These are phyloP conservation scores for Lanius ludovicianus DNA, from an alignment of 2,113 vertebrate genomes.

Conservation along the genomic window DNA sequence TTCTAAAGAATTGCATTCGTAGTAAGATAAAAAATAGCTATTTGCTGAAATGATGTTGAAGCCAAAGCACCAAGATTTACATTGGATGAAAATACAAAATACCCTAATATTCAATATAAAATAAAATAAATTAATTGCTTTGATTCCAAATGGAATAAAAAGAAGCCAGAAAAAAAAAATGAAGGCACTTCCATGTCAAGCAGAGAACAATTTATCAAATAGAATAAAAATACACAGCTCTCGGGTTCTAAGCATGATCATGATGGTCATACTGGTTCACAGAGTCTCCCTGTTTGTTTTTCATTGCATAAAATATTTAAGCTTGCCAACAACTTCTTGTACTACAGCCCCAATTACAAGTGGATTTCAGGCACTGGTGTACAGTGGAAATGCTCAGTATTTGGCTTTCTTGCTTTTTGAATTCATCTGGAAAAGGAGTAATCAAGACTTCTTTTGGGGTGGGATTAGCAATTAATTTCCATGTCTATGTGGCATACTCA, in stretches of 20 bases:
- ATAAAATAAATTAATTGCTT: neutral
- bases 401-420: neutral
- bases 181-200: neutral
- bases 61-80: neutral
- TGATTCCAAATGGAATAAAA: neutral
- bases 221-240: neutral
- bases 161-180: neutral
- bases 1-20: neutral
- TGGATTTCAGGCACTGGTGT: neutral
- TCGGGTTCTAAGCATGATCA: accelerated
- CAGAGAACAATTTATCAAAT: neutral
- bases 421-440: neutral
- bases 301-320: neutral
- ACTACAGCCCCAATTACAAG: neutral
- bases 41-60: neutral
- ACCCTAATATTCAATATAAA: neutral
- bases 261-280: neutral
- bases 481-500: neutral
- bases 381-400: neutral
- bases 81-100: neutral
- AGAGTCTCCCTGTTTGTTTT: neutral
- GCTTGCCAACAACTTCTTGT: neutral
- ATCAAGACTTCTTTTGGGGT: neutral
- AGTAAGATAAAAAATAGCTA: neutral
- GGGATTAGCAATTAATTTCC: neutral